Base-by-base conservation (phyloP, 2,797 vertebrate genomes). In the Gadopsis bispinosus region DNA sequence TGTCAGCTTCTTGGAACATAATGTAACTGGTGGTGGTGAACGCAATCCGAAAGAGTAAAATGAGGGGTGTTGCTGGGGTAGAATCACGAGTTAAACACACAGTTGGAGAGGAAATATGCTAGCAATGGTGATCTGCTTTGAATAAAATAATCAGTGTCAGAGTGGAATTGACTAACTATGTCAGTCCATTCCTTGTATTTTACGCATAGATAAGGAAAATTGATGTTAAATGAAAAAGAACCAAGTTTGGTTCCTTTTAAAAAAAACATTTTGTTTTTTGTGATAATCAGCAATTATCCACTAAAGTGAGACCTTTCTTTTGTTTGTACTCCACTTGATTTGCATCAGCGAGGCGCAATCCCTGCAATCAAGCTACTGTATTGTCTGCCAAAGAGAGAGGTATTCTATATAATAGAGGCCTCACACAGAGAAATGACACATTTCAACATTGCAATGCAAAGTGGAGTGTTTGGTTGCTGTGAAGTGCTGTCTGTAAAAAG, bases 1-100 rank as follows among this genome's bases (percentile, higher is more conserved):
- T 54, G 37, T 73, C 31, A 22, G 13, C 10, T 69, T 73, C 72
- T 16, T 55, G 58, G 45, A 75, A 70, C 33, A 55, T 9, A 33
- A 8, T 71, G 20, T 39, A 50, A 58, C 5, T 35, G 45, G 20
- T 20, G 35, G 33, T 14, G n/a, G 12, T 14, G 58, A 31, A n/a
- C 1, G 39, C 16, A 31, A 41, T 68, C 69, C 47, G 19, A 65
- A 7, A 14, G 13, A 29, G 14, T 3, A 19, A 61, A 53, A 59
- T 4, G 13, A 33, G 39, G 6, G 20, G 11, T 37, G 69, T 20
- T 59, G 16, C 19, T 45, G 37, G 47, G 43, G 45, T 19, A 48
- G 11, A 17, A 26, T 45, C 16, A 39, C 22, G 65, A 17, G 4
- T 17, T 26, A n/a, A 35, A 59, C 41, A 31, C 26, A 3, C 17